Conservation (phyloP, 2,113 vertebrate species). For the Prionailurus viverrinus region DNA sequence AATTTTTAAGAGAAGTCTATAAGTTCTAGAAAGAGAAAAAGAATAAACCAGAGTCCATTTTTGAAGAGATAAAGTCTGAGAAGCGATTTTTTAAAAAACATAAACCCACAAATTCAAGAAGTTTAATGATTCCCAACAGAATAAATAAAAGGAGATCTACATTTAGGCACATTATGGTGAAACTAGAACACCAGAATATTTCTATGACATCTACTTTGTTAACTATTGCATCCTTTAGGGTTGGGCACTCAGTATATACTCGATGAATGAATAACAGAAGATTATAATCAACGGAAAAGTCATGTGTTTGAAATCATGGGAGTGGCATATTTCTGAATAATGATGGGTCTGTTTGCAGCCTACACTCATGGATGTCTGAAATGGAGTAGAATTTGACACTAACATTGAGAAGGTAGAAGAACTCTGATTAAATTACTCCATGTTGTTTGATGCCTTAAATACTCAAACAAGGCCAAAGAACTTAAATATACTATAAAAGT, state of each 20-base stretch:
- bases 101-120: slow-evolving; percentile 25
- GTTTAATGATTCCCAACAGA: neutral
- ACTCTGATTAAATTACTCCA: neutral
- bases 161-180: neutral
- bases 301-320: neutral
- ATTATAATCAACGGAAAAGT: neutral
- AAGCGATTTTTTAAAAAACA: neutral
- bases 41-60: neutral
- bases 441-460: neutral
- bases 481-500: neutral
- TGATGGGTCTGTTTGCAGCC: neutral
- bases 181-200: neutral
- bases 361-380: neutral
- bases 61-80: neutral
- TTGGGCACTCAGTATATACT: neutral
- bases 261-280: neutral
- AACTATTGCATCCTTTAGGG: neutral
- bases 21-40: neutral
- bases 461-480: neutral
- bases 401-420: neutral
- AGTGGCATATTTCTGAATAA: neutral
- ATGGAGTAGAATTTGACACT: neutral
- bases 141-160: neutral
- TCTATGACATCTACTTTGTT: neutral
- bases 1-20: neutral